Base-by-base conservation (phyloP, 2,113 vertebrate genomes). In the Varanus komodoensis region DNA sequence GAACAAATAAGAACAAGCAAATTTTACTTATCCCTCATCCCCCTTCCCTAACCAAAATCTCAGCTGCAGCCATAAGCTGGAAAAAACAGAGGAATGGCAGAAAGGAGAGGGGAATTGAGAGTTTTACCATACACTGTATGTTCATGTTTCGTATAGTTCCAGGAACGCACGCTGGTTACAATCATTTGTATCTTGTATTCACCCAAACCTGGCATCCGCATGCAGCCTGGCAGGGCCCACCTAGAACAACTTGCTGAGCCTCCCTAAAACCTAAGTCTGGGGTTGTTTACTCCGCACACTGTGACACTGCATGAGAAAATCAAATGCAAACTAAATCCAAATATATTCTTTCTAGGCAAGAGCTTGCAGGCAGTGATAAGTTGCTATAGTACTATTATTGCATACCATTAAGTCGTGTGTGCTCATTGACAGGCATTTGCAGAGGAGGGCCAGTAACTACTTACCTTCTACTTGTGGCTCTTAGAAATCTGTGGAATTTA, bases 401-500 rank as follows among this genome's bases (percentile, higher is more conserved):
- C 52, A 57, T 48, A 23, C n/a, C n/a, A 25, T 68, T 25, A 84
- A 68, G 4, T 50, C 44, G 7, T 8, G 8, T 38, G 23, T 34
- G 8, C 1, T 73, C 44, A 57, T 74, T n/a, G 74, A 27, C 17
- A 57, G n/a, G 32, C 19, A 7, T 5, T 54, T 74, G 15, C 19
- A 29, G 29, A 54, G 54, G 15, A n/a, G 15, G 3, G 5, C 8
- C 34, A 50, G 23, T 6, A 32, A 4, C 19, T 23, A 12, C 54
- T 57, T 11, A n/a, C 25, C 50, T 25, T 50, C 67, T 21, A 12
- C 15, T 19, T 11, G 7, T 25, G 14, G 9, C 57, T 74, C 50
- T 64, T 84, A 44, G 82, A 6, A 85, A 85, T 52, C 67, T 84
- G 48, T 84, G 82, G 12, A 85, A 85, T 52, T 84, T 68, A 15